These are phyloP conservation scores for Anthopleura xanthogrammica DNA, from an alignment of 92 coral and sea anemone genomes.

Conservation along the genomic window DNA sequence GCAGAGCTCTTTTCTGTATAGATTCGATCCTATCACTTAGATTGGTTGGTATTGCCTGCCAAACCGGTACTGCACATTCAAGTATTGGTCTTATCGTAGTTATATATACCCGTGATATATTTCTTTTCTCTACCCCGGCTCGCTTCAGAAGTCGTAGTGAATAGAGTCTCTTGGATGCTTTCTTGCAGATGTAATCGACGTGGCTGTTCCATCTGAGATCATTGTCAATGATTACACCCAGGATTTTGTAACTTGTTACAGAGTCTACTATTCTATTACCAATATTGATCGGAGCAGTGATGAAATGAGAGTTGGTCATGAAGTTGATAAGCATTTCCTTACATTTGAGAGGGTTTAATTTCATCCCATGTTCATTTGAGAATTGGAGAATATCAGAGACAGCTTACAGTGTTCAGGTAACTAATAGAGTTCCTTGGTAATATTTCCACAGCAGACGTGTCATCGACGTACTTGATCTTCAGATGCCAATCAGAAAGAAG, in stretches of 20 bases:
- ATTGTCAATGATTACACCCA: slow-evolving; percentile 22
- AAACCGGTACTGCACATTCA: too few species aligned
- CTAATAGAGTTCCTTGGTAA: slow-evolving; percentile 35
- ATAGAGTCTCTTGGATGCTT: slow-evolving; percentile 37
- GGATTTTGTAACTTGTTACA: slow-evolving; percentile 33
- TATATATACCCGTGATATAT: too few species aligned
- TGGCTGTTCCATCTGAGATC: slow-evolving; percentile 39
- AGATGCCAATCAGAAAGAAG: slow-evolving; percentile 33
- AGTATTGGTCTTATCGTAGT: too few species aligned
- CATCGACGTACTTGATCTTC: slow-evolving; percentile 33
- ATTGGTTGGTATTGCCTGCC: too few species aligned
- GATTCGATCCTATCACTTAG: too few species aligned
- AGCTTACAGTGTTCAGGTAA: background rate
- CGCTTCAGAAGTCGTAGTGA: slow-evolving; percentile 34
- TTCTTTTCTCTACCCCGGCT: background rate
- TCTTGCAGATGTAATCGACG: slow-evolving; percentile 30
- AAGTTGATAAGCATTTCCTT: slow-evolving; percentile 41
- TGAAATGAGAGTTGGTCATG: slow-evolving; percentile 15
- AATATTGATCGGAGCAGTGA: slow-evolving; percentile 3
- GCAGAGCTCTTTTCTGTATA: too few species aligned
- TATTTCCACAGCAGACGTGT: slow-evolving; percentile 40
- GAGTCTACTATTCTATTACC: slow-evolving; percentile 26
- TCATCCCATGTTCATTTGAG: slow-evolving; percentile 15
- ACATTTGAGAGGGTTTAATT: slow-evolving; percentile 37
- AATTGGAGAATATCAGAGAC: slow-evolving; percentile 25